A percentile compares a stretch with the other conserved stretches of the same genome.
These are phyloP conservation scores for Anagrus nilaparvatae DNA, from an alignment of 1,140 invertebrate genomes.

Conservation along the genomic window DNA sequence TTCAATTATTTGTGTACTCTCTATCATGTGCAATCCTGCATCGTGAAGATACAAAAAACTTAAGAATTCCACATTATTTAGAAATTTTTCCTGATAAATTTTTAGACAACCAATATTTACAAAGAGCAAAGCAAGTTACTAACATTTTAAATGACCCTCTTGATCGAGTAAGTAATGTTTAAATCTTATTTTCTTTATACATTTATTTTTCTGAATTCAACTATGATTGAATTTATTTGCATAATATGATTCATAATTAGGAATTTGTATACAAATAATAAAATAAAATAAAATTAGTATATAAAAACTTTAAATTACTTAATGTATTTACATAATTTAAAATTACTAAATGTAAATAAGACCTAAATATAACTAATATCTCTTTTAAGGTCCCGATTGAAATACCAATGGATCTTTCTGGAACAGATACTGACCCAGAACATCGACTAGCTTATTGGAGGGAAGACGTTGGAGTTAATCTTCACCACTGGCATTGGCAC, in stretches of 20 bases:
- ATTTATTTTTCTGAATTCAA: too few species aligned
- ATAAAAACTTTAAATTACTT: too few species aligned
- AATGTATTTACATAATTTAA: too few species aligned
- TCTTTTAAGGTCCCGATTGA: constrained; percentile 34
- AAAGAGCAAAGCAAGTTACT: constrained; percentile 56
- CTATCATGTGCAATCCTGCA: constrained; percentile 63
- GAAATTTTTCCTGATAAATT: constrained; percentile 72
- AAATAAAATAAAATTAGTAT: too few species aligned
- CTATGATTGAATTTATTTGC: too few species aligned
- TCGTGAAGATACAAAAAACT: constrained; percentile 59
- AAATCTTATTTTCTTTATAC: too few species aligned
- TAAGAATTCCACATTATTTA: constrained; percentile 57
- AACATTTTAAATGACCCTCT: too few species aligned
- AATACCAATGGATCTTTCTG: constrained; percentile 61
- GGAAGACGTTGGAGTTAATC: constrained; percentile 46
- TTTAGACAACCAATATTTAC: constrained; percentile 59
- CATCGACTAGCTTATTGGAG: constrained; percentile 53
- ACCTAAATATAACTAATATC: too few species aligned
- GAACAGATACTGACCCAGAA: constrained; percentile 57
- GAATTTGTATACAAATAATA: too few species aligned
- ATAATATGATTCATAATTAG: too few species aligned
- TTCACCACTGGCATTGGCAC: constrained; percentile 76
- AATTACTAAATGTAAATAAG: too few species aligned
- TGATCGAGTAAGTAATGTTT: too few species aligned
- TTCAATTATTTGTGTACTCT: constrained; percentile 67